Evolutionary conservation across 2,797 vertebrate genomes (phyloP), one percentile per base, ranked within the genome.

Genomic region (Scomberomorus guttatus): DNA sequence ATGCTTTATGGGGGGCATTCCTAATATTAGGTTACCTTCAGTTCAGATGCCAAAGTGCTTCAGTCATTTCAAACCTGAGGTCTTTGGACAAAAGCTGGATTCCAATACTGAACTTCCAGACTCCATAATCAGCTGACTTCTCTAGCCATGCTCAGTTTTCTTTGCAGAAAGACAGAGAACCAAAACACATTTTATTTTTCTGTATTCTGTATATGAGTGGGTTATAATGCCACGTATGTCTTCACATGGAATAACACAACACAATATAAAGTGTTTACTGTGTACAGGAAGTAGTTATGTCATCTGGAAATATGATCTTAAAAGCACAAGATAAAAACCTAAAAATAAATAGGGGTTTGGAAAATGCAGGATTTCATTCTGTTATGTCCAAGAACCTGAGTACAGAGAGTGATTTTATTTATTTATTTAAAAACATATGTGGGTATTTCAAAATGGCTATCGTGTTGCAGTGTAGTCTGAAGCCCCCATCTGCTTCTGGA

Each of bases 401-500:
- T 29, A 7, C 72, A 61, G 20, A 65, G 58, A 55, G 44, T 37
- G 27, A 32, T 72, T 87, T 79, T 89, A 73, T 84, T 87, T 66
- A 51, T 87, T 89, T 85, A 24, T 80, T 77, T 77, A 6, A 24
- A 2, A 76, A 74, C 29, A 58, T 63, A 89, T 88, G 87, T 77
- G 86, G 90, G 87, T 81, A 83, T 90, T 89, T 90, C 70, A 88
- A 80, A 89, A 84, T 83, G 77, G 81, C 70, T 90, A 92, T 94
- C 90, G 10, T 68, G 82, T 93, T 92, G 71, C 89, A 85, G 44
- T 74, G 76, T 37, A 76, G 68, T 83, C 90, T 92, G 80, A 77
- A 87, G 86, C 90, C 89, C 90, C 92, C 87, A 94, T 95, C 90
- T 95, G 92, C 80, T 89, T 83, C 77, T 86, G 84, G 85, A 93